phyloP scores from a whole-genome alignment of 2,888 invertebrate species.

The Tenthredo scrophulariae region DNA sequence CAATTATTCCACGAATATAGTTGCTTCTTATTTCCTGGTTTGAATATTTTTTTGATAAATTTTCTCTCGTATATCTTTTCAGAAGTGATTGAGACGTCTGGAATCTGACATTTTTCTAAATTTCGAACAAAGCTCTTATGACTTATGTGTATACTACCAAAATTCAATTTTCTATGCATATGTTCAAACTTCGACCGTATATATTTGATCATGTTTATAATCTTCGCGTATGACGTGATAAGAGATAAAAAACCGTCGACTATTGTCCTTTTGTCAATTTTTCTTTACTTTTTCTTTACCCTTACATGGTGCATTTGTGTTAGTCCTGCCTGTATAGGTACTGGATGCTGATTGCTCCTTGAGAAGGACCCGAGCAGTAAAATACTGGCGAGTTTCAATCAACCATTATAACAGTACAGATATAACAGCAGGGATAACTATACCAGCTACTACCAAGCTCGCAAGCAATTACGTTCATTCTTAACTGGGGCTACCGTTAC shows the following conservation, averaged over 20 bases:
- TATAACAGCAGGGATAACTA: slow-evolving; percentile 13
- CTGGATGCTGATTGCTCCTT: not conserved
- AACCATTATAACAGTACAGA: slow-evolving; percentile 50
- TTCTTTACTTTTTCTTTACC: not conserved
- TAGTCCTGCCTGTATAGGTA: not conserved
- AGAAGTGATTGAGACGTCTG: not conserved
- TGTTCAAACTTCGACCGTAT: not conserved
- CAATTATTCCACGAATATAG: not conserved
- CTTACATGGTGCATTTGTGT: not conserved
- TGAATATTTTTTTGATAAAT: not conserved
- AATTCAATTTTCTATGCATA: not conserved
- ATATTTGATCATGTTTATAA: too few relatives aligned
- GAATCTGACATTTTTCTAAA: not conserved
- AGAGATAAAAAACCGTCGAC: not conserved
- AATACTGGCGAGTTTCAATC: slow-evolving; percentile 48
- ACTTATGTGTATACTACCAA: not conserved
- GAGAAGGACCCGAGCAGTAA: not conserved
- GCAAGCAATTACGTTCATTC: slow-evolving; percentile 50
- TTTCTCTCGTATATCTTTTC: not conserved
- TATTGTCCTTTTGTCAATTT: not conserved
- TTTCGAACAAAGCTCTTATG: too few relatives aligned
- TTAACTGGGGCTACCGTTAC: slow-evolving; percentile 52
- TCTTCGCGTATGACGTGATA: too few relatives aligned
- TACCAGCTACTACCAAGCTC: slow-evolving; percentile 5
- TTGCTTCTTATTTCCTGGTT: not conserved